Conservation (phyloP, 2,113 vertebrate species). For the Pseudonaja textilis region DNA sequence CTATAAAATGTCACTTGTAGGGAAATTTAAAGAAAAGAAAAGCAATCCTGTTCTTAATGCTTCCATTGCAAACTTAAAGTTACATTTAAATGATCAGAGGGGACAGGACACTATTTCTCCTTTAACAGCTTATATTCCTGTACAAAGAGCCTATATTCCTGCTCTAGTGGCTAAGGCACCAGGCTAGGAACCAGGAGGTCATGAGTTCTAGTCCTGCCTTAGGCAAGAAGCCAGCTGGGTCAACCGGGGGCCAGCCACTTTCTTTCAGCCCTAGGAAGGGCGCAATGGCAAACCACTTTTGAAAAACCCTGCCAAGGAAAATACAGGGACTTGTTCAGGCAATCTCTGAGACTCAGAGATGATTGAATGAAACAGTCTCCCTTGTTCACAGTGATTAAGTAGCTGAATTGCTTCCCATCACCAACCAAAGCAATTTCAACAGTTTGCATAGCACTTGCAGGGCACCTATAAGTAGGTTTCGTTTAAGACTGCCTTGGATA, state of each 20-base stretch:
- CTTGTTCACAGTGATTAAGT: background rate
- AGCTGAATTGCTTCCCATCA: too few species aligned
- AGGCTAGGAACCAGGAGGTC: background rate
- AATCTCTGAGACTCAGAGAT: too few species aligned
- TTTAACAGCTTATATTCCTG: background rate
- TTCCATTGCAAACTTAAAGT: slow-evolving; percentile 15
- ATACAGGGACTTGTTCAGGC: background rate
- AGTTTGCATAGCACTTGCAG: too few species aligned
- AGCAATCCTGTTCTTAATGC: background rate
- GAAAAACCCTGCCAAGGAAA: background rate
- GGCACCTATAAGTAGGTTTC: too few species aligned
- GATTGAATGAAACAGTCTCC: background rate
- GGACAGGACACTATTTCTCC: background rate
- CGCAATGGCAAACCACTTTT: background rate
- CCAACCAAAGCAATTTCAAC: too few species aligned
- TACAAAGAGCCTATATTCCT: background rate
- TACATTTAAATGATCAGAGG: background rate
- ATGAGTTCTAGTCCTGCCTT: background rate
- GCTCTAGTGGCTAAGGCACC: background rate
- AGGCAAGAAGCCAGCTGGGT: background rate
- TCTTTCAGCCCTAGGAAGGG: background rate
- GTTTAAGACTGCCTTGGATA: too few species aligned
- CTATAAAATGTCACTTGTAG: slow-evolving; percentile 24
- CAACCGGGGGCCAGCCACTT: background rate
- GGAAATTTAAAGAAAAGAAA: slow-evolving; percentile 17